Percentiles rank a stretch among this genome's conserved stretches.
Conservation (phyloP, 2,888 invertebrate species). For the Horisme vitalbata region DNA sequence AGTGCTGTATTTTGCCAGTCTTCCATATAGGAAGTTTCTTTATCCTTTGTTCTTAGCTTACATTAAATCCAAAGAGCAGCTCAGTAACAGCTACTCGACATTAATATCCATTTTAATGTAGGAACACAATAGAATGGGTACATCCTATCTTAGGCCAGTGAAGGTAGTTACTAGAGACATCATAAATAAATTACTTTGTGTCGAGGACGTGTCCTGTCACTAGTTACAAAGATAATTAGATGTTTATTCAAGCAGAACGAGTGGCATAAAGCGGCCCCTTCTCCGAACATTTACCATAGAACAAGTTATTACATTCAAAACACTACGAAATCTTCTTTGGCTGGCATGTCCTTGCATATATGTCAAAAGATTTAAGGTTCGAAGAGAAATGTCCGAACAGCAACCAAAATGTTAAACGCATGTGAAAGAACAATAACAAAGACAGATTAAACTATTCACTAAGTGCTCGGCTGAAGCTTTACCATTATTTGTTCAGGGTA, state of each 20-base stretch:
- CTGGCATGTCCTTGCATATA: constrained; percentile 8
- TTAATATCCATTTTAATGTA: constrained; percentile 39
- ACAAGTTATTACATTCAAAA: constrained; percentile 14
- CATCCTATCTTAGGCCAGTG: constrained; percentile 33
- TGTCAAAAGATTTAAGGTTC: constrained; percentile 12
- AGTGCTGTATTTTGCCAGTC: no score
- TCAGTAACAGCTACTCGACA: constrained; percentile 23
- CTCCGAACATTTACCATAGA: constrained; percentile 7
- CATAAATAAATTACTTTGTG: constrained; percentile 28
- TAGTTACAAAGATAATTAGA: constrained; percentile 43
- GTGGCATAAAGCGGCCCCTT: constrained; percentile 6
- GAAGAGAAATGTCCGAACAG: constrained; percentile 1
- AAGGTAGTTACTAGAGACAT: constrained; percentile 38
- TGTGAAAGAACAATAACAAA: constrained; percentile 6
- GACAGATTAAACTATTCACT: not conserved
- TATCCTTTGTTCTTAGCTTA: constrained; percentile 2
- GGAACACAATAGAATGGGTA: constrained; percentile 31
- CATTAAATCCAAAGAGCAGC: constrained; percentile 9
- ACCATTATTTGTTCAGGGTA: not conserved
- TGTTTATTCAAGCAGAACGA: constrained; percentile 38
- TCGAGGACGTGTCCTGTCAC: constrained; percentile 46
- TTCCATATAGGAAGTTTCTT: not conserved
- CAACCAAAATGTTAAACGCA: not conserved
- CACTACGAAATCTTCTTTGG: constrained; percentile 9
- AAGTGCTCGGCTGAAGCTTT: not conserved